These are phyloP conservation scores for Oncopodura yosiiana DNA, from an alignment of 1,140 invertebrate genomes.

Conservation along the genomic window DNA sequence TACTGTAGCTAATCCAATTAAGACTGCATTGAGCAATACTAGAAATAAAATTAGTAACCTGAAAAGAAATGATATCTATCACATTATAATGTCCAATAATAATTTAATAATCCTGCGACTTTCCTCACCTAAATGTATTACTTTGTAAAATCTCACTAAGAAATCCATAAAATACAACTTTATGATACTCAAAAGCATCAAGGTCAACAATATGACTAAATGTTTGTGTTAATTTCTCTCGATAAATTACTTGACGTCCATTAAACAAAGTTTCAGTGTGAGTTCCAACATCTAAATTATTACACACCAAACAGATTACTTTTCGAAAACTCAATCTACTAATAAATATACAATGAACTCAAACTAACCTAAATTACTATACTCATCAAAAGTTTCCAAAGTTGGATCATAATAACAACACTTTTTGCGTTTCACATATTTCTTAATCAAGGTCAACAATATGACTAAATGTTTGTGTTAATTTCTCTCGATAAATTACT, in stretches of 20 bases:
- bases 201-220: slow-evolving; percentile 29
- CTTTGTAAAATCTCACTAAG: slow-evolving; percentile 30
- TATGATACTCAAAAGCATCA: slow-evolving; percentile 29
- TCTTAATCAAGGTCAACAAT: slow-evolving; percentile 31
- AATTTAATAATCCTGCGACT: neutral
- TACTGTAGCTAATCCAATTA: slow-evolving; percentile 32
- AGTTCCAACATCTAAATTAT: too few relatives aligned
- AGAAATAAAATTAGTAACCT: slow-evolving; percentile 27
- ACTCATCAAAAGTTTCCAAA: slow-evolving; percentile 12
- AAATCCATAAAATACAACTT: slow-evolving; percentile 29
- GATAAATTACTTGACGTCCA: neutral
- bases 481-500: slow-evolving; percentile 1
- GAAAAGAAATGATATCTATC: neutral
- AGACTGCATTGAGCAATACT: slow-evolving; percentile 31
- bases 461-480: slow-evolving; percentile 21
- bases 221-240: slow-evolving; percentile 10
- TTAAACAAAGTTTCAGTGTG: too few relatives aligned
- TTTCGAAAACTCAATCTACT: too few relatives aligned
- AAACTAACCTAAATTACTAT: slow-evolving; percentile 18
- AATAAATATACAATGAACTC: too few relatives aligned
- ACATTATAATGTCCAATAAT: neutral
- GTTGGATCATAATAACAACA: slow-evolving; percentile 12
- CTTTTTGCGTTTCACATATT: too few relatives aligned
- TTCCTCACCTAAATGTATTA: slow-evolving; percentile 13
- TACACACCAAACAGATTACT: too few relatives aligned